A percentile compares a stretch with the other conserved stretches of the same genome.
These are phyloP conservation scores for Acanthornis magna DNA, from an alignment of 2,797 vertebrate genomes.

Conservation along the genomic window DNA sequence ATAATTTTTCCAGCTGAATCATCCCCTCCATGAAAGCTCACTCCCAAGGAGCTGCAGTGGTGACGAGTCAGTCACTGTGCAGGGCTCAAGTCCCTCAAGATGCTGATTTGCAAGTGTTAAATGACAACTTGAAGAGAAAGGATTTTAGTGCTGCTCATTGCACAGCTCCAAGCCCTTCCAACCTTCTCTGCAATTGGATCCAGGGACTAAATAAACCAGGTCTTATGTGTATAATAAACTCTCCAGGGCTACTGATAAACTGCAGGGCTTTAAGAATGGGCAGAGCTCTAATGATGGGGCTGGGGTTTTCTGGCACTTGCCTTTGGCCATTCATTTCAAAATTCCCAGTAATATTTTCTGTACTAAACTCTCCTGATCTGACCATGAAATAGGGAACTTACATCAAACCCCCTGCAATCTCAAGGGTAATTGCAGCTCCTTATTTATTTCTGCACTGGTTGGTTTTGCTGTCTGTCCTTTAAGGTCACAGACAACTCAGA, in stretches of 20 bases:
- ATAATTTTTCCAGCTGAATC: conserved; percentile 47
- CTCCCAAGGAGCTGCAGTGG: neutral
- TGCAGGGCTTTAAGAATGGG: neutral
- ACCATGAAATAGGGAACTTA: neutral
- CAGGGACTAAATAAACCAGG: neutral
- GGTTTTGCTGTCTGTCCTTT: neutral
- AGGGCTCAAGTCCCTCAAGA: neutral
- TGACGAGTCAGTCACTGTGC: neutral
- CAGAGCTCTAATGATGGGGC: neutral
- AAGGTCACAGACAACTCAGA: neutral
- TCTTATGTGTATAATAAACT: neutral
- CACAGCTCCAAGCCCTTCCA: neutral
- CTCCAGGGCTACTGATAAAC: neutral
- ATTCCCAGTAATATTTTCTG: neutral
- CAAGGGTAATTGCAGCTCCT: neutral
- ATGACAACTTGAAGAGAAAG: neutral
- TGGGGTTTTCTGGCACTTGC: neutral
- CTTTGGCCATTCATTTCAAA: neutral
- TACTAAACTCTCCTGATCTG: neutral
- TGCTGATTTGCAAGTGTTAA: neutral
- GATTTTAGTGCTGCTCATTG: neutral
- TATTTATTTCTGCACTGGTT: neutral
- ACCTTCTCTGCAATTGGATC: neutral
- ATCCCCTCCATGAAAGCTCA: neutral
- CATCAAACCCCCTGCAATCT: neutral